phyloP scores from a whole-genome alignment of 2,113 vertebrate genomes.

The Paratilapia polleni region DNA sequence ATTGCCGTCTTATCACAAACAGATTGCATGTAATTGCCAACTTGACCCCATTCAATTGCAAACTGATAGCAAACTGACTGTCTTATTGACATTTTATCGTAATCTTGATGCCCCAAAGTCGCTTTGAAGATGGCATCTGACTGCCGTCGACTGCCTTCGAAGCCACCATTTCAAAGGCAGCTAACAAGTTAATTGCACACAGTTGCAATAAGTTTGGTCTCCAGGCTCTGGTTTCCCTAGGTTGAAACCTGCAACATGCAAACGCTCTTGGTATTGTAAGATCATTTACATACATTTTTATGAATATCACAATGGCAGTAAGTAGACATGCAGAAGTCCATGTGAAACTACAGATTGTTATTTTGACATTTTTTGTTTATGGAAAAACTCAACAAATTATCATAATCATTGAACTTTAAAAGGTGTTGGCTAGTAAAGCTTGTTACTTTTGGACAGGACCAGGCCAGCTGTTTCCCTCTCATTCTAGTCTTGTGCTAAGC shows the following conservation, averaged over 20 bases:
- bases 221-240: background rate
- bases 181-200: background rate
- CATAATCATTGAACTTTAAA: background rate
- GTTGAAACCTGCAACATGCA: too few relatives aligned
- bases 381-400: background rate
- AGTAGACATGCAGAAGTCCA: fast-evolving
- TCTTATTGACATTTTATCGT: too few relatives aligned
- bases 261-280: background rate
- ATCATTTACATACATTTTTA: background rate
- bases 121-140: background rate
- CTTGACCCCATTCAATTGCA: too few relatives aligned
- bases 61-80: background rate
- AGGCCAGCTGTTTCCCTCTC: background rate
- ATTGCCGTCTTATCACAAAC: too few relatives aligned
- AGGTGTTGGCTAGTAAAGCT: background rate
- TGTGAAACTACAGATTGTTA: background rate
- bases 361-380: background rate
- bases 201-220: background rate
- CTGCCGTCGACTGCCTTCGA: background rate
- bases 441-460: background rate
- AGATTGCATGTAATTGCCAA: too few relatives aligned
- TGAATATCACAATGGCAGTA: background rate
- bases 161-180: fast-evolving
- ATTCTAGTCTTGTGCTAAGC: background rate
- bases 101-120: too few relatives aligned